These are phyloP conservation scores for Drosophila nasuta DNA, from an alignment of 1,140 invertebrate genomes.

Conservation along the genomic window DNA sequence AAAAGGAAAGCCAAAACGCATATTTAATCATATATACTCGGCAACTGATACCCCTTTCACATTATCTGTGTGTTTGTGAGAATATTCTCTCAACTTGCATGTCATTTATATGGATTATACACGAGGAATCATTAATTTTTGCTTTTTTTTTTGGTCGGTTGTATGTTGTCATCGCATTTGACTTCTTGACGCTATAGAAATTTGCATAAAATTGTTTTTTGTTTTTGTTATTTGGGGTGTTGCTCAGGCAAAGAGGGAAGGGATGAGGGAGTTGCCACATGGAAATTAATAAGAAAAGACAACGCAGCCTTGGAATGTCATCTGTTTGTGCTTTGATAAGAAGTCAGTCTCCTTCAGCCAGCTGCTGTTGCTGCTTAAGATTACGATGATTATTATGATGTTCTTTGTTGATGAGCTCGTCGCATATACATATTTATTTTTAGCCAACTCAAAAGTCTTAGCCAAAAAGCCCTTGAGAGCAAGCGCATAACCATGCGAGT, in stretches of 20 bases:
- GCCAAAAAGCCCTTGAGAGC: not conserved
- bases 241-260: conserved; percentile 6
- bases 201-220: conserved; percentile 74
- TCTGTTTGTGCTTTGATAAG: conserved; percentile 27
- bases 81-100: conserved; percentile 37
- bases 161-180: conserved; percentile 63
- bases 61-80: not conserved
- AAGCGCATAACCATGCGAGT: not conserved
- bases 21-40: conserved; percentile 22
- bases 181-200: conserved; percentile 59
- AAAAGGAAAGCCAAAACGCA: conserved; percentile 14
- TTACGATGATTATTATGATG: conserved; percentile 35
- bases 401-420: conserved; percentile 29
- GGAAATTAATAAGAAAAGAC: conserved; percentile 70
- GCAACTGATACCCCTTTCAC: conserved; percentile 9
- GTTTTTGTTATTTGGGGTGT: conserved; percentile 29
- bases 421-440: conserved; percentile 25
- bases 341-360: not conserved
- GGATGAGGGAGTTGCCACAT: not conserved
- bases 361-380: conserved; percentile 15
- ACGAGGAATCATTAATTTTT: conserved; percentile 79
- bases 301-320: conserved; percentile 26
- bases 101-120: conserved; percentile 79
- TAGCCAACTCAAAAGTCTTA: conserved; percentile 5
- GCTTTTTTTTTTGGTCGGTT: conserved; percentile 6